phyloP scores from a whole-genome alignment of 2,113 vertebrate genomes.

The Corythaeola cristata region DNA sequence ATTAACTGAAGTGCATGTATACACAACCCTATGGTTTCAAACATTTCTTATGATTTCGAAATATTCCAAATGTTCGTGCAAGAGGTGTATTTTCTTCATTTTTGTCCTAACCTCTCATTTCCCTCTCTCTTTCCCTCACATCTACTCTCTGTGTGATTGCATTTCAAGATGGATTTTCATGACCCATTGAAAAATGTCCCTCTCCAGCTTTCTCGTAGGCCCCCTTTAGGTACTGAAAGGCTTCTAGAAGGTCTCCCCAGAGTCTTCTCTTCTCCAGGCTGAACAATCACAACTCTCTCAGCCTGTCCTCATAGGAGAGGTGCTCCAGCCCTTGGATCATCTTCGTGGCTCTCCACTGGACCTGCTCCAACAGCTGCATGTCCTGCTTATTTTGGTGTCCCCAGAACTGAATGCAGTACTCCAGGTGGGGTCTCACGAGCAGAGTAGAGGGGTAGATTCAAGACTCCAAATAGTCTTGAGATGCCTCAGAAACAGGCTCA shows the following conservation, averaged over 20 bases:
- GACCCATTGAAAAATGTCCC: neutral
- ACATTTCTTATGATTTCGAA: neutral
- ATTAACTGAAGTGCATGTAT: neutral
- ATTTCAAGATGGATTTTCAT: neutral
- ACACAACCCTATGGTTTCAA: neutral
- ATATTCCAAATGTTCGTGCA: neutral
- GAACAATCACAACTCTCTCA: no score
- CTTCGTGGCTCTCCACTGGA: no score
- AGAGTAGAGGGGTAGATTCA: neutral
- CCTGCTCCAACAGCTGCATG: no score
- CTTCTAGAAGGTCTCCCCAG: no score
- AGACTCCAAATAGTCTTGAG: neutral
- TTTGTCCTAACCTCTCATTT: neutral
- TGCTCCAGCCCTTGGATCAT: no score
- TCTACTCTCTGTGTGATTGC: neutral
- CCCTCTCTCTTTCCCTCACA: neutral
- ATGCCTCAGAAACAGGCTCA: neutral
- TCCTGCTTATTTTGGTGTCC: no score
- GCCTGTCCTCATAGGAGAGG: no score
- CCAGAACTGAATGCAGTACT: no score
- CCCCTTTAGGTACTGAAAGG: no score
- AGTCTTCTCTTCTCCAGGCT: no score
- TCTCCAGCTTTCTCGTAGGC: no score
- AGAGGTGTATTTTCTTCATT: neutral
- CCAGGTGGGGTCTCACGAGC: no score